Evolutionary conservation across 2,888 invertebrate genomes (phyloP), one percentile per base, ranked within the genome.

Genomic region (Allophyes oxyacanthae): DNA sequence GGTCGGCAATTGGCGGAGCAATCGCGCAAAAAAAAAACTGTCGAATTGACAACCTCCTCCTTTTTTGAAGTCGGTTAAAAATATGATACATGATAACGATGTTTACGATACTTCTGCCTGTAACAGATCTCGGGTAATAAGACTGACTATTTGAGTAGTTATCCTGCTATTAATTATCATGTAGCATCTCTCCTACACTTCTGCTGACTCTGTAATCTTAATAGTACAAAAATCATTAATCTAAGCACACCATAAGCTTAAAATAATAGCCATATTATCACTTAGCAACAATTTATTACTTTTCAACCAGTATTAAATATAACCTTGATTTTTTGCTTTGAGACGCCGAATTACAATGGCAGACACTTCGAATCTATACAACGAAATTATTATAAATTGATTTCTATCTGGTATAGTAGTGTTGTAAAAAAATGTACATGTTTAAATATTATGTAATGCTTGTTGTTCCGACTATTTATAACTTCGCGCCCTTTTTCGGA

Each of bases 311-410:
- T 69, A 64, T 60, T 58, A 59, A 13, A 36, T 20, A 0, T 54
- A 61, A 69, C 72, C 77, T 77, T 79, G 74, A 51, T 43, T 78
- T 77, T 77, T 64, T 64, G 56, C 54, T 38, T 57, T 50, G 64
- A 63, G 40, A 63, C 61, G 61, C 36, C 48, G 69, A 75, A 80
- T 78, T 71, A 78, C 62, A 63, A 67, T 65, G 74, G 68, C 64
- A 44, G 60, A 55, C 53, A 38, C 50, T n/a, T n/a, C 13, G n/a
- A 43, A 26, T 49, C 58, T 30, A 66, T 67, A 64, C 69, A 72
- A 72, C 66, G 52, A 56, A 77, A 74, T 77, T 70, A 77, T 76
- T 69, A 72, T 78, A 75, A 79, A 81, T 79, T 75, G 75, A 79
- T 79, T 73, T 74, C 59, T 64, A 74, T 75, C 66, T 62, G 26